phyloP scores from a whole-genome alignment of 2,113 vertebrate genomes.

The Cisticola juncidis region DNA sequence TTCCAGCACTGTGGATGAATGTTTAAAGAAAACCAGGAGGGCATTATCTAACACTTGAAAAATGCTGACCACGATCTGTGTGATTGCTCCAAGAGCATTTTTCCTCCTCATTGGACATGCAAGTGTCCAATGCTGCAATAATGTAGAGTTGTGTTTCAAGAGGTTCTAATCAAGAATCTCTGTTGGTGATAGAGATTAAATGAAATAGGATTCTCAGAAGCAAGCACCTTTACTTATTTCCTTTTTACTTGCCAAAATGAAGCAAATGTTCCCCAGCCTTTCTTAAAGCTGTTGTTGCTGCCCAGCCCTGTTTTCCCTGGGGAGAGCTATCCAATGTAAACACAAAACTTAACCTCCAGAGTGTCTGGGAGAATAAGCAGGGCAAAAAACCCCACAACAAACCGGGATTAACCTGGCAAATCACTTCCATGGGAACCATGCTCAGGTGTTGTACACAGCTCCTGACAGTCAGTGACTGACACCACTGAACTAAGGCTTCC shows the following conservation, averaged over 20 bases:
- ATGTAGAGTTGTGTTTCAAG: neutral
- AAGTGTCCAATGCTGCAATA: neutral
- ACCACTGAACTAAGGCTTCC: neutral
- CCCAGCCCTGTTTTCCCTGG: fast-evolving
- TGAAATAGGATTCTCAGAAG: neutral
- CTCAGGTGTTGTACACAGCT: fast-evolving
- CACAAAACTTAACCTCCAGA: neutral
- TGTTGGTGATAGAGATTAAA: neutral
- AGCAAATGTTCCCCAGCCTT: neutral
- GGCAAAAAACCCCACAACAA: neutral
- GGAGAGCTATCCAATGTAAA: neutral
- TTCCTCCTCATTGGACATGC: neutral
- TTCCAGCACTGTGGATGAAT: neutral
- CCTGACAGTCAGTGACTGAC: neutral
- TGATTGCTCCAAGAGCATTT: neutral
- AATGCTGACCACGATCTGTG: neutral
- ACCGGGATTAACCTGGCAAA: neutral
- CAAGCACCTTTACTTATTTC: neutral
- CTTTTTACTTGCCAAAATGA: neutral
- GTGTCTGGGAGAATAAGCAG: neutral
- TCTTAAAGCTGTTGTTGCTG: neutral
- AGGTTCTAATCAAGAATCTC: neutral
- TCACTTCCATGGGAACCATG: neutral
- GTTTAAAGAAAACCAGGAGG: neutral
- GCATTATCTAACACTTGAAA: neutral